Base-by-base conservation (phyloP, 2,797 vertebrate genomes). In the Ataeniobius toweri region DNA sequence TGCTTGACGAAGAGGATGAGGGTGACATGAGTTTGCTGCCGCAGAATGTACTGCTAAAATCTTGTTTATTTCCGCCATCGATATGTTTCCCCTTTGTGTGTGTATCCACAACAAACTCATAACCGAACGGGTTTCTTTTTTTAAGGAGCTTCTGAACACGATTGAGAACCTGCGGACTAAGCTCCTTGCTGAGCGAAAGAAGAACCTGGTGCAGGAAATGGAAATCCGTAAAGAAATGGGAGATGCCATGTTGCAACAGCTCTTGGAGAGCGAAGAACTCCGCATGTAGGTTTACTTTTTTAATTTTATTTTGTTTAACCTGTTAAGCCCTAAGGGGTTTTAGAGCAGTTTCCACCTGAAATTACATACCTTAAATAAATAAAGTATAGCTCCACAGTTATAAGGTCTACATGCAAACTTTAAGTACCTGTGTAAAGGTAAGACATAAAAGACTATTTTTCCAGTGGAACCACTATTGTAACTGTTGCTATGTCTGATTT, bases 221-320 rank as follows among this genome's bases (percentile, higher is more conserved):
- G 96, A 96, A 89, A 97, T 98, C 50, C 96, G 97, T n/a, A 96
- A 94, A 80, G 97, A 98, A 85, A 98, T 98, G 97, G 97, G 97
- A 41, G 96, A 97, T 65, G 97, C 96, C 3, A 97, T 97, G 97
- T 92, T 97, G 75, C 95, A 92, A 5, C 96, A 97, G 90, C 94
- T 98, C 80, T 85, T 96, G 91, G 96, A 97, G 88, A 95, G 95
- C 0, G 96, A 98, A 82, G 96, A 98, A 79, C 91, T 94, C 20
- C 96, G 95, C 89, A 96, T 91, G 97, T 95, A 84, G 9, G 77
- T 61, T 78, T 3, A 39, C 50, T 3, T 44, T 5, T 6, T 7
- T 0, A 2, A 8, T 41, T 36, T 36, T 36, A 36, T 31, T 31
- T 31, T 36, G 36, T 36, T 36, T 36, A 36, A 36, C 36, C 36